Evolutionary conservation across 2,113 vertebrate species (phyloP), one percentile per base, ranked within the genome.

Genomic region (Amblyornis subalaris): DNA sequence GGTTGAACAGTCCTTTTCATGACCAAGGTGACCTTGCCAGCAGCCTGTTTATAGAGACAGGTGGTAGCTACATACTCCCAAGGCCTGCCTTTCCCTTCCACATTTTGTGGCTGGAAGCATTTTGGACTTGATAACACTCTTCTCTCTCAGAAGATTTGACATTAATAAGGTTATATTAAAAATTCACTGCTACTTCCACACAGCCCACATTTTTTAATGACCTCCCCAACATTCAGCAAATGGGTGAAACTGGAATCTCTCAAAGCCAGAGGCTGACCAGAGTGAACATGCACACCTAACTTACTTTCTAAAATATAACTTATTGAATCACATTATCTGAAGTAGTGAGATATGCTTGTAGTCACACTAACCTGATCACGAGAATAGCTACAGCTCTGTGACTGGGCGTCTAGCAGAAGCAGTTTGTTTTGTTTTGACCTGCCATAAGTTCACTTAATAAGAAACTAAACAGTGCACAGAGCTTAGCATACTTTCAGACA

Each of bases 11-110:
- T 74, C 42, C 22, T 45, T 53, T 92, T 84, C 40, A 62, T 33
- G 38, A 42, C 51, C 48, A 88, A 93, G 83, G 79, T 94, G 92
- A 96, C 95, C 86, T 94, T 88, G 69, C 86, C 55, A 64, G 60
- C 35, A 88, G 76, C 60, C 55, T 88, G n/a, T 71, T 82, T 86
- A 19, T 21, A 79, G 24, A 84, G 83, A 83, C 90, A 96, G 92
- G 79, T 81, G 83, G 94, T 55, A 90, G 65, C 44, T 89, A 33
- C 61, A 60, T 45, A 36, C 24, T 93, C 40, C 33, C 51, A 60
- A 80, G 47, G 48, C 65, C 65, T 86, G 28, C 11, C 17, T 92
- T 17, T 88, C 35, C 26, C 22, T 51, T 85, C 60, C 25, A 53
- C 18, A 26, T 75, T 93, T 81, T 89, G 86, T 90, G 61, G 20